Base-by-base conservation (phyloP, 2,113 vertebrate genomes). In the Tragulus kanchil region DNA sequence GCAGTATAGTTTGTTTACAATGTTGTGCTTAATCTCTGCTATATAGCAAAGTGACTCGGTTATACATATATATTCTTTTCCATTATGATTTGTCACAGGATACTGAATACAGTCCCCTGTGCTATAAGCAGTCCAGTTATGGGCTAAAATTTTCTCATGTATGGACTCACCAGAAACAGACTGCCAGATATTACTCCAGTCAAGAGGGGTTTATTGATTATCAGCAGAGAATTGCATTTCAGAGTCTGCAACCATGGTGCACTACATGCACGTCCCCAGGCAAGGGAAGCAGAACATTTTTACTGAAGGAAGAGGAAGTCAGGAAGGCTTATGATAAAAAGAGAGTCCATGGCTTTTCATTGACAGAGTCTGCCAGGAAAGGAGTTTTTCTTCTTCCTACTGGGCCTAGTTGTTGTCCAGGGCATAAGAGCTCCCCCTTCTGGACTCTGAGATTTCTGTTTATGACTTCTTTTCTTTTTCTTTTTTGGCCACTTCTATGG, bases 401-500 rank as follows among this genome's bases (percentile, higher is more conserved):
- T 36, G 52, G 31, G 5, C 52, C 28, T 31, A 31, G 0, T 12
- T n/a, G 10, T 36, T 31, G 0, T 56, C 31, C 1, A 1, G 6
- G 10, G 78, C 28, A 6, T n/a, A 17, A 56, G 78, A 23, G 6
- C 52, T 23, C 77, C 31, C 52, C 52, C 6, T 79, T 56, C 54
- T n/a, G 52, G 77, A 56, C 31, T 56, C 77, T 36, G 52, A 56
- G 52, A 11, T 79, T 56, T 56, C 77, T 56, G 77, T n/a, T 79
- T 54, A 5, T 54, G 48, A 36, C 36, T 36, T 2, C 2, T 36
- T 36, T 36, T 36, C 36, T 36, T 36, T 36, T 36, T 36, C 36
- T 36, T 36, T 36, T 36, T 36, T 36, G 36, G 36, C 36, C 36
- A 36, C 36, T 36, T 36, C 36, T 36, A 36, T 36, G 52, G 52